A percentile compares a stretch with the other conserved stretches of the same genome.
Evolutionary conservation across 2,113 vertebrate genomes (phyloP).

Genomic region (Anguilla japonica): DNA sequence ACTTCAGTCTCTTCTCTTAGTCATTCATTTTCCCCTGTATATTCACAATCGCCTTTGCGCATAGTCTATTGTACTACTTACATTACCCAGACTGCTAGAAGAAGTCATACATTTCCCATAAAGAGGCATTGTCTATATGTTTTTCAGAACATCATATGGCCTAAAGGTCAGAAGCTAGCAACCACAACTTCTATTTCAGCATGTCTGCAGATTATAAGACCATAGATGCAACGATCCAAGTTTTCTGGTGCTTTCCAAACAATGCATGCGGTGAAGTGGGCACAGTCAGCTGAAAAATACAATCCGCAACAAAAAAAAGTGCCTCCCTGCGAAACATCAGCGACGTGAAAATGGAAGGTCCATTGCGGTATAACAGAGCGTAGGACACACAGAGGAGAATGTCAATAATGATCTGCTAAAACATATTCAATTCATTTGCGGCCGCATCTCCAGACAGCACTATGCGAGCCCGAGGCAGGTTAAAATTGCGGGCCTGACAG

Average conservation of each 20-base stretch:
- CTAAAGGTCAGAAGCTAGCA: background rate
- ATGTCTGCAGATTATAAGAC: background rate
- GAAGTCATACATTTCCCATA: background rate
- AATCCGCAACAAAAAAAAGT: background rate
- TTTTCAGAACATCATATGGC: background rate
- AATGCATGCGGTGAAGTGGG: background rate
- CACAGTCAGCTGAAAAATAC: background rate
- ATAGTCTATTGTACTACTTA: background rate
- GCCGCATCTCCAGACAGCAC: slow-evolving; percentile 7
- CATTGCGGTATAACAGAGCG: background rate
- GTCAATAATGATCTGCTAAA: slow-evolving; percentile 21
- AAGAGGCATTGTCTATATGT: background rate
- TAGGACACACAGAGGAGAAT: slow-evolving; percentile 17
- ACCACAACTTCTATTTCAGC: background rate
- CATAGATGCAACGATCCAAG: background rate
- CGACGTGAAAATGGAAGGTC: background rate
- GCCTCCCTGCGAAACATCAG: background rate
- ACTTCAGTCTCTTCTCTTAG: background rate
- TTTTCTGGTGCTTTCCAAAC: background rate
- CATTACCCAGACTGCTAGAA: background rate
- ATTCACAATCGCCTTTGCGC: background rate
- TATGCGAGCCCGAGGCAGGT: slow-evolving; percentile 17
- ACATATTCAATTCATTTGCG: slow-evolving; percentile 25
- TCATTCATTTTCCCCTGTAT: background rate
- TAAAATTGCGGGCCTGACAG: slow-evolving; percentile 16